Evolutionary conservation across 2,888 invertebrate species (phyloP), one percentile per base, ranked within the genome.

Genomic region (Phania funesta): DNA sequence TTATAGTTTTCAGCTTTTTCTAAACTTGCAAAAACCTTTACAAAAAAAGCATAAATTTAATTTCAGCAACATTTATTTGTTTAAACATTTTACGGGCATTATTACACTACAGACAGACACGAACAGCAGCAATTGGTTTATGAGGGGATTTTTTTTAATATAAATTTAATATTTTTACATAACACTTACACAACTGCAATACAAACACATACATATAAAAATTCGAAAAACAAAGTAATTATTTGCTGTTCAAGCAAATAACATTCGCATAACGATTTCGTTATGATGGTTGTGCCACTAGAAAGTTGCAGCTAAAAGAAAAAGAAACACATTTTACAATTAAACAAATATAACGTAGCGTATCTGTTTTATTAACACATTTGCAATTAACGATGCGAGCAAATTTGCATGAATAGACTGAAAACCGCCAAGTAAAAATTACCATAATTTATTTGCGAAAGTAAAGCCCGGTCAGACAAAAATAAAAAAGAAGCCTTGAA

Each of bases 81-180:
- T 65, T 76, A 83, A 80, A 80, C 48, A 44, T 6, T n/a, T n/a
- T n/a, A n/a, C n/a, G n/a, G n/a, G n/a, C n/a, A 56, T 68, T 76
- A 35, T 76, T 75, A 26, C 46, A 35, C 68, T 68, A 48, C 8
- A n/a, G n/a, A n/a, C n/a, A n/a, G n/a, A n/a, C n/a, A n/a, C n/a
- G n/a, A n/a, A n/a, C n/a, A n/a, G n/a, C n/a, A 3, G 35, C 35
- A 9, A 13, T 41, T 24, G 22, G 22, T 16, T 8, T 5, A 26
- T 50, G n/a, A 44, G n/a, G 24, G n/a, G 32, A 0, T 22, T 20
- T 35, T 38, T 38, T 29, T 32, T 32, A 7, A 5, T 48, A 32
- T 44, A 32, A 65, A 67, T 48, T 29, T 46, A 22, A 20, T n/a
- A 70, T 70, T 22, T 56, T 46, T 18, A 56, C 26, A 32, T 38